Base-by-base conservation (phyloP, 2,888 invertebrate species). In the Ophonus ardosiacus region DNA sequence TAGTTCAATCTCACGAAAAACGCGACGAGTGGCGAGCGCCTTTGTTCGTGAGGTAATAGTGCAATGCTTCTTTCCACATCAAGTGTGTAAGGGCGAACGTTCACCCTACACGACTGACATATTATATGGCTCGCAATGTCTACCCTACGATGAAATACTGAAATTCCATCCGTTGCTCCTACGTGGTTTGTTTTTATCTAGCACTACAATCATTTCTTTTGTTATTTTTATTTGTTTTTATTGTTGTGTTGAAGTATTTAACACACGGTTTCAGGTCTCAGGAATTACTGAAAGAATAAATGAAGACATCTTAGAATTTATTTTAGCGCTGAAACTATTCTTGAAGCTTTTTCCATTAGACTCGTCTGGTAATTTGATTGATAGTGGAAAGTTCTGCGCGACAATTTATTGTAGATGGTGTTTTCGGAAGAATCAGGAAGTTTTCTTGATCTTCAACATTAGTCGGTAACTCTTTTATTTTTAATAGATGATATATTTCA, bases 1-100 rank as follows among this genome's bases (percentile, higher is more conserved):
- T 85, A 85, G 80, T 71, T 79, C 80, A 80, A 80, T 80, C 80
- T 85, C 59, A 68, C 80, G 79, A 74, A 61, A 61, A 82, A 38
- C 38, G 61, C 74, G 78, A 78, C 84, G 65, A 74, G 84, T 51
- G 74, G 59, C 13, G 43, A 43, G n/a, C 83, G 71, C 74, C 74
- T 83, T 83, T 83, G 83, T 83, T 83, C 83, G 31, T 18, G 74
- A 31, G 57, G 31, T 71, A 83, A 83, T 59, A 40, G 61, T 7
- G 78, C 57, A 78, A 78, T 74, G 43, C 81, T 68, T 59, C 65
- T 81, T 81, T 78, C 78, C 13, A 31, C 57, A 31, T 78, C 78
- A 78, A 78, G 78, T 78, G 57, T 24, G 21, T 51, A 8, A 10
- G 57, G 18, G 24, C 76, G 76, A 18, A n/a, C 76, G 56, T 57